These are phyloP conservation scores for Crypturellus tataupa DNA, from an alignment of 2,797 vertebrate genomes.

Conservation along the genomic window DNA sequence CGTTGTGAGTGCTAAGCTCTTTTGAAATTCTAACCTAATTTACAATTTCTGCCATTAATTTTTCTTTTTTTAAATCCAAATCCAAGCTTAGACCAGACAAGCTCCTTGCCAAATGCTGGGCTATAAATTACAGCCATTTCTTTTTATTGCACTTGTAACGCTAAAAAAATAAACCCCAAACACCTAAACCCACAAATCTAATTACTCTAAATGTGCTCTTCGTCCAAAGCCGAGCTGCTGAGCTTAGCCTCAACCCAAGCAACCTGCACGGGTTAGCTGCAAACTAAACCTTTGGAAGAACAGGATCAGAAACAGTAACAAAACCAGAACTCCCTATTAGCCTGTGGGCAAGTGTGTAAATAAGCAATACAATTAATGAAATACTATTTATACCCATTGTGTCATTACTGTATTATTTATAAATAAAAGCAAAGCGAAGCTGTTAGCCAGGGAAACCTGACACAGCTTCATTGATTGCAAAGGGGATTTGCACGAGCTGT, in stretches of 20 bases:
- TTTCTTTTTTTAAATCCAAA: background rate
- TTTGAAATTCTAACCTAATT: slow-evolving; percentile 59
- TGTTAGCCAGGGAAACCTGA: background rate
- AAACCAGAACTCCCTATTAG: background rate
- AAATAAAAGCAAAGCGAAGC: slow-evolving; percentile 13
- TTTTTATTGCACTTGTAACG: slow-evolving; percentile 54
- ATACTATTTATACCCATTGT: slow-evolving; percentile 26
- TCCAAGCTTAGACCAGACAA: background rate
- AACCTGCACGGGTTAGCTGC: background rate
- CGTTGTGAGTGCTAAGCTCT: slow-evolving; percentile 6
- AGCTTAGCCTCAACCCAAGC: slow-evolving; percentile 9
- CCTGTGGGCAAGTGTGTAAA: slow-evolving; percentile 47
- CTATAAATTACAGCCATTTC: slow-evolving; percentile 60
- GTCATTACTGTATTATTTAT: slow-evolving; percentile 14
- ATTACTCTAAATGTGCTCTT: slow-evolving; percentile 43
- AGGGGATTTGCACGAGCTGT: background rate
- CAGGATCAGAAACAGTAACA: slow-evolving; percentile 37
- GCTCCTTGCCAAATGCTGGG: slow-evolving; percentile 11
- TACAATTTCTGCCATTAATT: slow-evolving; percentile 43
- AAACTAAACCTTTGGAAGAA: slow-evolving; percentile 7
- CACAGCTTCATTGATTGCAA: background rate
- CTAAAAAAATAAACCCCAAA: slow-evolving; percentile 42
- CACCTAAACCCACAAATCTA: slow-evolving; percentile 70
- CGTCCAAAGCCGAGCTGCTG: background rate
- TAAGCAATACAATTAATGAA: slow-evolving; percentile 53